These are phyloP conservation scores for Harpalus rubripes DNA, from an alignment of 2,888 invertebrate genomes.

Conservation along the genomic window DNA sequence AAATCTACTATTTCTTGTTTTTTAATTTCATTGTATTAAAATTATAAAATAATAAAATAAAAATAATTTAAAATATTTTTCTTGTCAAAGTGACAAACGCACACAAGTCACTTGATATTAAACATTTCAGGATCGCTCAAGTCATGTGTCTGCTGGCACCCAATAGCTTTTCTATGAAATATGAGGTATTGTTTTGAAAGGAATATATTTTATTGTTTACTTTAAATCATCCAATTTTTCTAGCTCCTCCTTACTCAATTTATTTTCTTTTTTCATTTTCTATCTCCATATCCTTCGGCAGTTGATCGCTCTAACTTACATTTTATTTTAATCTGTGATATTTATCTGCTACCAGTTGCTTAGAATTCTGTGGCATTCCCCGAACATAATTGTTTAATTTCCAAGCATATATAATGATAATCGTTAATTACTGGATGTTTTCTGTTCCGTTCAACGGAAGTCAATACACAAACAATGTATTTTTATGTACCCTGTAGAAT, in stretches of 20 bases:
- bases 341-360: conserved; percentile 22
- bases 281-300: conserved; percentile 21
- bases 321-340: conserved; percentile 62
- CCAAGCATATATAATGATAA: conserved; percentile 25
- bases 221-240: not conserved
- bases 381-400: conserved; percentile 19
- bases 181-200: too few relatives aligned
- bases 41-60: too few relatives aligned
- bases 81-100: not conserved
- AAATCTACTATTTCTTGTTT: too few relatives aligned
- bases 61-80: too few relatives aligned
- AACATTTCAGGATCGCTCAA: not conserved
- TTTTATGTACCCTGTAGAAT: conserved; percentile 51
- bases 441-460: conserved; percentile 36
- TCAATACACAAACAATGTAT: conserved; percentile 48
- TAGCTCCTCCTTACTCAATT: not conserved
- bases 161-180: too few relatives aligned
- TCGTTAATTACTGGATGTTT: conserved; percentile 44
- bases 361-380: conserved; percentile 29
- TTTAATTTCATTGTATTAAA: too few relatives aligned
- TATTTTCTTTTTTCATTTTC: not conserved
- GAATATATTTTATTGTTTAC: too few relatives aligned
- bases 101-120: not conserved
- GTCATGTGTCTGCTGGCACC: too few relatives aligned
- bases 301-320: conserved; percentile 5